Evolutionary conservation across 2,113 vertebrate species (phyloP), one percentile per base, ranked within the genome.

Genomic region (Onychostoma macrolepis): DNA sequence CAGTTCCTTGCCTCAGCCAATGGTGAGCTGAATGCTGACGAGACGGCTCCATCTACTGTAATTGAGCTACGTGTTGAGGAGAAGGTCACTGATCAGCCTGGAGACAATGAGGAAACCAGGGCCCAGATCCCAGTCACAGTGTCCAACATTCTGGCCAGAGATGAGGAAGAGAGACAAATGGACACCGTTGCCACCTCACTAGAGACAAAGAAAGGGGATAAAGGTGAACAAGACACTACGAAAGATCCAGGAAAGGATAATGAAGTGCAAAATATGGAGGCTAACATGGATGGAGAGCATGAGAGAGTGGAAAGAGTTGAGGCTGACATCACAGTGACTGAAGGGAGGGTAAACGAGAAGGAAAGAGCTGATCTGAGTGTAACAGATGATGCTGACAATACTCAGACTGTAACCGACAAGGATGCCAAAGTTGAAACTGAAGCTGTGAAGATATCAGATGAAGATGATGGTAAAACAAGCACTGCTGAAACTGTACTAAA

Each of bases 21-120:
- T 85, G 86, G 96, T 81, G 80, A 92, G 1, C 41, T 87, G 36
- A 91, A 69, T 26, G 24, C 6, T 77, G 80, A n/a, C 36, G 91
- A 94, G 88, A 87, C 48, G 0, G 89, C 91, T 56, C 95, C 95
- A 13, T 95, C 94, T 24, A 95, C 91, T 4, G 93, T 94, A 87
- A 90, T 92, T 17, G 95, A 95, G 58, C 92, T 93, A 56, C 90
- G 86, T 3, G 93, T 94, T 45, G 93, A 89, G 21, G 83, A 80
- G 45, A 88, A 88, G 85, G 72, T 86, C 26, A 86, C 89, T 24
- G 50, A 91, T 30, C 86, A 84, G 26, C 90, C 72, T 45, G 36
- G 15, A 72, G 90, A 91, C 53, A 76, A 56, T 45, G 88, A 36
- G 89, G 83, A 88, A 11, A 91, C 90, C 38, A 87, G 79, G 33